Evolutionary conservation across 2,797 vertebrate genomes (phyloP), one percentile per base, ranked within the genome.

Genomic region (Iguana delicatissima): DNA sequence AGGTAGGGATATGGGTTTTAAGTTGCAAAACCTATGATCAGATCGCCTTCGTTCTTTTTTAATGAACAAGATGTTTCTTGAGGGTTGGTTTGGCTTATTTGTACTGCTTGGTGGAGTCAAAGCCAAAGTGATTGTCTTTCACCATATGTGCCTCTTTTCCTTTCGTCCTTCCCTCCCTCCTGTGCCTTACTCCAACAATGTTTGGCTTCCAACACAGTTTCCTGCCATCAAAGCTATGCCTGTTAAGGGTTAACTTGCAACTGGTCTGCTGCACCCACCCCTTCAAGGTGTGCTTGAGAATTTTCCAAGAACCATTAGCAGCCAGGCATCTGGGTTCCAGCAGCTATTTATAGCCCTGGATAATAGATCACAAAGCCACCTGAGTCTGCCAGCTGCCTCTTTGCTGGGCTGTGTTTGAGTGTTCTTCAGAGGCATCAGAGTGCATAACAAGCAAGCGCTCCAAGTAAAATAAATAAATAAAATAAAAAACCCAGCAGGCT

Each of bases 221-320:
- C 1, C 72, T 59, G n/a, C 26, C 50, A 16, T 84, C 62, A 55
- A 16, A 57, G 1, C 5, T 46, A 52, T 42, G 57, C 18, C 38
- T 6, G 13, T 18, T 13, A 91, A 83, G 85, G 86, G 90, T 91
- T 91, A 91, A 91, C 46, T n/a, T 69, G 13, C 22, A 26, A 10
- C 62, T 77, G 59, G 26, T 57, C 59, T 76, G 86, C 73, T 24
- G 77, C 42, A 79, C 88, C 90, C 80, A 84, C 38, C 90, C 73
- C 22, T 87, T 79, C 81, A 91, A 91, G 90, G 86, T 91, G 73
- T 84, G 84, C 52, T 91, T 91, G 90, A 84, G 85, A 87, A 88
- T 83, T 91, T 90, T 91, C 90, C 90, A 91, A 91, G 86, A 38
- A 79, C 81, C 85, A 88, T 88, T 91, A 91, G 86, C 74, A 88